Base-by-base conservation (phyloP, 37 sponge, comb jelly and placozoan genomes). In the Haliclona indistincta region DNA sequence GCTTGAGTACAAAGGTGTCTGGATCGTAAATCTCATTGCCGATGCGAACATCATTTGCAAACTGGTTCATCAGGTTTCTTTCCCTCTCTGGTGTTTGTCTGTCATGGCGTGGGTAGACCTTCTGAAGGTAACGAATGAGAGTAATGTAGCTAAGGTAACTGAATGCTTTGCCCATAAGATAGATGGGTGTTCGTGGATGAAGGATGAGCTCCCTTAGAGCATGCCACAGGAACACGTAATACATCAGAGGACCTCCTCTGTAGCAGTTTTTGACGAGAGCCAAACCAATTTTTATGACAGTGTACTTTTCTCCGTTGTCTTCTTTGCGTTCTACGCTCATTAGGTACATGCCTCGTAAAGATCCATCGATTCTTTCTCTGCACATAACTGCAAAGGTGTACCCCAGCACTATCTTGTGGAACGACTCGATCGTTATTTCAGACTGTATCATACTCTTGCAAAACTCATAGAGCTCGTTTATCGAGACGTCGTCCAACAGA, bases 111-210 rank as follows among this genome's bases (percentile, higher is more conserved):
- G 86, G 91, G 20, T 81, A 74, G 11, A 51, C 34, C 1, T 56
- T 20, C 1, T 52, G 0, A 0, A 74, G 1, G 28, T 56, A 11
- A 19, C 39, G 33, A 11, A 3, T 5, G 25, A 75, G 40, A 17
- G 63, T 80, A 25, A 79, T 32, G 52, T 92, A 92, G 68, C 88
- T 92, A 76, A 76, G 87, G 84, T 92, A 92, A 54, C 93, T 92
- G 66, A 87, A 92, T 66, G 64, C 25, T 63, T 92, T 92, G n/a
- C 63, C 64, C 0, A 74, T 39, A 13, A 84, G 25, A 49, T 87
- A 92, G 8, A 92, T 28, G 17, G 88, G 88, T 15, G 80, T 86
- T 19, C 32, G 36, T 13, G 91, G 91, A 55, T 87, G 93, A 20
- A 53, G 64, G 5, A 83, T 6, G 8, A 87, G 54, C 34, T 85